Evolutionary conservation across 2,888 invertebrate genomes (phyloP).

Genomic region (Uropetala carovei): DNA sequence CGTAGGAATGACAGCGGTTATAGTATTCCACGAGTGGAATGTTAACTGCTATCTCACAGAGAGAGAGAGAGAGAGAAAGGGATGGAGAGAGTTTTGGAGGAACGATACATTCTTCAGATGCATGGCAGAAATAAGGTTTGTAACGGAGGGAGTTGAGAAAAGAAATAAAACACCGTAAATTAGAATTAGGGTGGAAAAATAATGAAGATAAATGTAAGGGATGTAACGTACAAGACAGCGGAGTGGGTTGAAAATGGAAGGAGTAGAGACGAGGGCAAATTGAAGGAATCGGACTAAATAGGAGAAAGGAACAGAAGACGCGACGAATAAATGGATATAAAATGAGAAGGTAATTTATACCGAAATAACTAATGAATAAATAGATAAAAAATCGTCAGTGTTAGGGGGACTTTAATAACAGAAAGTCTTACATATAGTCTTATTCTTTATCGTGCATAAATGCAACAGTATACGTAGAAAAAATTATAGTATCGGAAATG

Average conservation of each 20-base stretch:
- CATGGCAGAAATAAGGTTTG: not conserved
- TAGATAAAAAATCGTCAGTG: no score
- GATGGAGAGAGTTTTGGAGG: not conserved
- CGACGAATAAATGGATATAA: no score
- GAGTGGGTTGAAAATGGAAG: not conserved
- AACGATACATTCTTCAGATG: no score
- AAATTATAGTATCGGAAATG: no score
- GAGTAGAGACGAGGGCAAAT: not conserved
- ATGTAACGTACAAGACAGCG: not conserved
- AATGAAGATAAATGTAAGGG: not conserved
- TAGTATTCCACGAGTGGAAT: not conserved
- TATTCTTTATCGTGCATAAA: no score
- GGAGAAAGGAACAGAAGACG: no score
- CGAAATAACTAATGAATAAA: no score
- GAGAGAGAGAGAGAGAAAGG: not conserved
- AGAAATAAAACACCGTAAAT: not conserved
- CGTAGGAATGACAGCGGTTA: not conserved
- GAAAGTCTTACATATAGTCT: no score
- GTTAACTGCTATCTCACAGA: not conserved
- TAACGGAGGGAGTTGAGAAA: not conserved
- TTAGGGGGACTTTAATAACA: no score
- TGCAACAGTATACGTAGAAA: no score
- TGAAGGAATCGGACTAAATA: no score
- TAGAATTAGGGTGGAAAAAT: not conserved
- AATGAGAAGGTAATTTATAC: no score